Evolutionary conservation across 2,797 vertebrate species (phyloP).

Genomic region (Spinus olivaceus): DNA sequence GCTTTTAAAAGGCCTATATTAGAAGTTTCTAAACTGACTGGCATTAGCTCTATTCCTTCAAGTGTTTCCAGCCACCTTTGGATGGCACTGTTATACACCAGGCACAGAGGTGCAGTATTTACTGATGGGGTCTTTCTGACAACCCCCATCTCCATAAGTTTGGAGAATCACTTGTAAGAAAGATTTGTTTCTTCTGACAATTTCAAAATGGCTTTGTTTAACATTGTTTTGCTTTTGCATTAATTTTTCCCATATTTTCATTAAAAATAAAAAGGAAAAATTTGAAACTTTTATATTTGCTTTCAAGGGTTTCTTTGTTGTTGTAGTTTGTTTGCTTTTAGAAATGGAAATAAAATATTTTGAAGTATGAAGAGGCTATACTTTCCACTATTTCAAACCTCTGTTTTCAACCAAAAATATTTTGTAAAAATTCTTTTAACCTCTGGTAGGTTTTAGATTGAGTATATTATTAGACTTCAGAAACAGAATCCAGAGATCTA

Average conservation of each 20-base stretch:
- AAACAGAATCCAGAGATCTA: neutral
- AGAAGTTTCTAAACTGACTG: neutral
- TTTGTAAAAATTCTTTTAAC: neutral
- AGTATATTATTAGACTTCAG: neutral
- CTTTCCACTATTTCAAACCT: neutral
- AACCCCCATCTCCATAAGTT: neutral
- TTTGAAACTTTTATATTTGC: neutral
- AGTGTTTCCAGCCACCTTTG: neutral
- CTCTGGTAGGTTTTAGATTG: neutral
- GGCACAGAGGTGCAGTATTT: neutral
- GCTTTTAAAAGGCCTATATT: neutral
- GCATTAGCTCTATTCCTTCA: neutral
- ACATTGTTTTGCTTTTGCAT: neutral
- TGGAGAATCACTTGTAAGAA: neutral
- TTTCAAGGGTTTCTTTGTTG: neutral
- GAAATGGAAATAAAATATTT: neutral
- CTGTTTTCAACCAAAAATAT: neutral
- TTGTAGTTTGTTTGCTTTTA: neutral
- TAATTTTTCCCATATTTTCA: neutral
- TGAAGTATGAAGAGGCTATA: neutral
- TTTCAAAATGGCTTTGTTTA: neutral
- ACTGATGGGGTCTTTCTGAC: neutral
- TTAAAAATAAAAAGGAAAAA: neutral
- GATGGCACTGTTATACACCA: neutral
- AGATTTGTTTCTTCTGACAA: neutral